These are phyloP conservation scores for Cavia aperea DNA, from an alignment of 2,113 vertebrate genomes.

Conservation along the genomic window DNA sequence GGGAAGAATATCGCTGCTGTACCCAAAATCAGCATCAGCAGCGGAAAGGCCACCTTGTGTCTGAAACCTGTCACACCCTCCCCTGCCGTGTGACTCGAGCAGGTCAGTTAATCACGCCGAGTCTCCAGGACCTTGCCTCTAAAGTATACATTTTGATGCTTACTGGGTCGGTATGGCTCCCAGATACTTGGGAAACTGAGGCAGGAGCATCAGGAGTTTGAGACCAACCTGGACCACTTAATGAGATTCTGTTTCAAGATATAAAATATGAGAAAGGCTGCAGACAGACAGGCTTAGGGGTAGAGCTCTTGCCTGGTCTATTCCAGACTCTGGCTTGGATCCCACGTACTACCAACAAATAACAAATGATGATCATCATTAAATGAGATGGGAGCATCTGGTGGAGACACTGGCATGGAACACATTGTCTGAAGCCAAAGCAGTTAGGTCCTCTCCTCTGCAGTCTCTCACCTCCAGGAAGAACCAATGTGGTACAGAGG, in stretches of 20 bases:
- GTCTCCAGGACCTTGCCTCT: not conserved
- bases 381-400: not conserved
- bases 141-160: not conserved
- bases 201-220: not conserved
- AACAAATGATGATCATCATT: not conserved
- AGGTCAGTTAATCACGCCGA: not conserved
- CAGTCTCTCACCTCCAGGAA: not conserved
- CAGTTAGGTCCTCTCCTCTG: not conserved
- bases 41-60: not conserved
- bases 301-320: not conserved
- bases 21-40: not conserved
- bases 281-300: not conserved
- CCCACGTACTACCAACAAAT: not conserved
- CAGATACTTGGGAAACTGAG: not conserved
- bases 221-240: not conserved
- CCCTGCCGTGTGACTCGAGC: not conserved
- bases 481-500: not conserved
- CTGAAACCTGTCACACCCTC: not conserved
- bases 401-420: not conserved
- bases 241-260: not conserved
- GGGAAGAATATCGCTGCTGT: not conserved
- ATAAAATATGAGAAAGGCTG: not conserved
- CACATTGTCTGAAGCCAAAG: not conserved
- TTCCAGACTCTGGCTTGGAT: not conserved
- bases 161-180: not conserved